Evolutionary conservation across 2,113 vertebrate genomes (phyloP).

Genomic region (Brachypodius melanocephalos): DNA sequence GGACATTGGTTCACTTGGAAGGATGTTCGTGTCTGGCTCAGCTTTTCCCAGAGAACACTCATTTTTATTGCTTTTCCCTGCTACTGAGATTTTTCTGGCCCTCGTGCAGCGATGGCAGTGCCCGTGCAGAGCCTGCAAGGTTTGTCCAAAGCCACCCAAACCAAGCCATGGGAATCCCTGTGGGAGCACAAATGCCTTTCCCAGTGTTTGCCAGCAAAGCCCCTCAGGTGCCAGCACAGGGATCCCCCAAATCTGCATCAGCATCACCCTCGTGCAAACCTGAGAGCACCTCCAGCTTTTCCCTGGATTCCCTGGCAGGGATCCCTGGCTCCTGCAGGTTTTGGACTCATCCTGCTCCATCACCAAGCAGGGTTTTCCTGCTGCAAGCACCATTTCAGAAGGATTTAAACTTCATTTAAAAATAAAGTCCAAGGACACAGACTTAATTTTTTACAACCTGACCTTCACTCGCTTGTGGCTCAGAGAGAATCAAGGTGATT

Average conservation of each 20-base stretch:
- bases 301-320: neutral
- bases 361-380: neutral
- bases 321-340: neutral
- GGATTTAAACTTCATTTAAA: neutral
- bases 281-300: neutral
- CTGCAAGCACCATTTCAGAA: neutral
- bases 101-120: fast-evolving
- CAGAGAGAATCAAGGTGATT: neutral
- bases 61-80: neutral
- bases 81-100: neutral
- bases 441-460: neutral
- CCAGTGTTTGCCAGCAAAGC: neutral
- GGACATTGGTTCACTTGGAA: neutral
- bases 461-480: fast-evolving
- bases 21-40: neutral
- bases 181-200: neutral
- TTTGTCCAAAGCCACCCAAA: neutral
- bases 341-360: neutral
- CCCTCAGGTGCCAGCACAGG: neutral
- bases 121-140: neutral
- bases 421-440: neutral
- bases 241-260: neutral
- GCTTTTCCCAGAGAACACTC: neutral
- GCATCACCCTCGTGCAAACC: neutral
- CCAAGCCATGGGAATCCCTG: neutral